Base-by-base conservation (phyloP, 2,113 vertebrate genomes). In the Festucalex cinctus region DNA sequence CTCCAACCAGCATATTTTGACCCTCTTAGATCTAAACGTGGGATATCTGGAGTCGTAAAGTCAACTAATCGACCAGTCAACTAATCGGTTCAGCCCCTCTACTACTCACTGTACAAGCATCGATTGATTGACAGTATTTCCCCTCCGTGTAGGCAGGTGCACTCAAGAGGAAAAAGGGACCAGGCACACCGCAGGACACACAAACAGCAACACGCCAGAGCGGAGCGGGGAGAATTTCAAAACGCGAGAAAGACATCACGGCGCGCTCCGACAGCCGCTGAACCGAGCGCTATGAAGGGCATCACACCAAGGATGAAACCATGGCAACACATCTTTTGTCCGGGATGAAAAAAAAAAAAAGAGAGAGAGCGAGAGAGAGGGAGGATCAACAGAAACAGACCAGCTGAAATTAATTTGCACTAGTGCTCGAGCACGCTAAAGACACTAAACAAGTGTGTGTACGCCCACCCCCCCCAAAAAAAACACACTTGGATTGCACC, bases 381-480 rank as follows among this genome's bases (percentile, higher is more conserved):
- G 60, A 41, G 60, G 60, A 62, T 62, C 60, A 68, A 74, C 71
- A 65, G 72, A 85, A 82, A 81, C 81, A 83, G 87, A 89, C 85
- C 88, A 90, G 87, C 88, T 83, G 80, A 87, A 65, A 87, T 76
- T 77, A 89, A 86, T 89, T 90, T 90, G 89, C 89, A 90, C 89
- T 90, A 90, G 89, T 90, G 89, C 89, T 86, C 79, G 74, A 85
- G 89, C 87, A 89, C 89, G 82, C 83, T 85, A 87, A 87, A 83
- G 87, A 62, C 60, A 62, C 60, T 43, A 62, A 43, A 37, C n/a
- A 22, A 88, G 78, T 85, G 75, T 78, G 75, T 75, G 84, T 77
- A 83, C 71, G 80, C 22, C 79, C 66, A 78, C 71, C 80, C 24
- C 76, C 65, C 75, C 88, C 83, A 81, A 82, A 82, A 85, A 78